Percentiles rank a stretch among this genome's conserved stretches.
Evolutionary conservation across 2,113 vertebrate genomes (phyloP).

Genomic region (Brachionichthys hirsutus): DNA sequence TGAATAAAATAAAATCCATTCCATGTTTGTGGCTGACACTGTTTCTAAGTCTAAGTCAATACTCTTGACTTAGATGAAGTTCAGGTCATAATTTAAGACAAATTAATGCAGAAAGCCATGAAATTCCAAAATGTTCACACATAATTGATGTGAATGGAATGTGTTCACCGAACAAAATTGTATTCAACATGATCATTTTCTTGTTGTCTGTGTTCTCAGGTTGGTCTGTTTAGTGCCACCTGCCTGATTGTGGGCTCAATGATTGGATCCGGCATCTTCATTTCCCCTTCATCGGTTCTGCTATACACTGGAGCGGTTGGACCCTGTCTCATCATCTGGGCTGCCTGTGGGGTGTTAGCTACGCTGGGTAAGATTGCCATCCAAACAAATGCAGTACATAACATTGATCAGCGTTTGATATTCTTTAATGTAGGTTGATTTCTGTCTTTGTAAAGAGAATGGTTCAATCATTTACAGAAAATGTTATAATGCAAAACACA

Average conservation of each 20-base stretch:
- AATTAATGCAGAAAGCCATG: not conserved
- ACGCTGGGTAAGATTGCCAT: constrained; percentile 90
- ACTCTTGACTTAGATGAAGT: not conserved
- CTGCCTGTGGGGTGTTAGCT: constrained; percentile 86
- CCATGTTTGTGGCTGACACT: too few relatives aligned
- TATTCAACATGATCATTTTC: not conserved
- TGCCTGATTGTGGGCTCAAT: constrained; percentile 93
- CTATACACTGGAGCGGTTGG: constrained; percentile 85
- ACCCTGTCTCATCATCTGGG: constrained; percentile 88
- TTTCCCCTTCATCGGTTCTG: constrained; percentile 93
- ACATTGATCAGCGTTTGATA: too few relatives aligned
- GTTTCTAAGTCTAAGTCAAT: too few relatives aligned
- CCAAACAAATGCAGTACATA: too few relatives aligned
- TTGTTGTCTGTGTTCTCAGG: constrained; percentile 65
- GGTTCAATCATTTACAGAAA: too few relatives aligned
- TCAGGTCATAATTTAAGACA: not conserved
- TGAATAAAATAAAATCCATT: too few relatives aligned
- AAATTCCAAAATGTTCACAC: not conserved
- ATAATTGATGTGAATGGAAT: not conserved
- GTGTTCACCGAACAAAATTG: too few relatives aligned
- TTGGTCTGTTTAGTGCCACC: constrained; percentile 89
- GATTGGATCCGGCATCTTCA: constrained; percentile 96
- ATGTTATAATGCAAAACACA: too few relatives aligned
- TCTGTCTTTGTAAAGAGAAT: too few relatives aligned
- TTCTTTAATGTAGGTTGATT: too few relatives aligned